phyloP scores from a whole-genome alignment of 2,888 invertebrate genomes.

The Abscondita cerata region DNA sequence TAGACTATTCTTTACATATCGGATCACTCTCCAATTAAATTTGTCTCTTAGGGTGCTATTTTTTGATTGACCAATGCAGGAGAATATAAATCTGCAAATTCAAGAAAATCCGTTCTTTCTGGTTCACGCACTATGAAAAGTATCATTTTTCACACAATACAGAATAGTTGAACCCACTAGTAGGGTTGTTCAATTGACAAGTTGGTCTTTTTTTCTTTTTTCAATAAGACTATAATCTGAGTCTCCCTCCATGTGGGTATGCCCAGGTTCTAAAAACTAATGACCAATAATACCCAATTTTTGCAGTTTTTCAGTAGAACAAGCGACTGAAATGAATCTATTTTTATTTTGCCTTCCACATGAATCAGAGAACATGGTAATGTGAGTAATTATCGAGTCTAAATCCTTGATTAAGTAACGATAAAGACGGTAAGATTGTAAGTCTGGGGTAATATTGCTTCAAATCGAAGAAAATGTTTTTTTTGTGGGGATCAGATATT shows the following conservation, averaged over 20 bases:
- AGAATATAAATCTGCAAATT: too few species aligned
- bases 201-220: conserved; percentile 22
- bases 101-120: too few species aligned
- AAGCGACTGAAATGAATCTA: not conserved
- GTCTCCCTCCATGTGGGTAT: conserved; percentile 34
- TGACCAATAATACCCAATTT: conserved; percentile 8
- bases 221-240: conserved; percentile 23
- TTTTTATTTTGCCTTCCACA: conserved; percentile 17
- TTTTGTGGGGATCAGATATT: not conserved
- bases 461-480: not conserved
- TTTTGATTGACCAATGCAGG: too few species aligned
- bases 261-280: conserved; percentile 28
- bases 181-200: too few species aligned
- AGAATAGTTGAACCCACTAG: too few species aligned
- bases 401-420: not conserved
- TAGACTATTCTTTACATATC: too few species aligned
- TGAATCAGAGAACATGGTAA: conserved; percentile 13
- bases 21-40: too few species aligned
- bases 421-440: conserved; percentile 17
- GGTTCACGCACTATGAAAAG: too few species aligned
- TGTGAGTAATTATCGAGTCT: not conserved
- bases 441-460: too few species aligned
- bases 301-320: conserved; percentile 3
- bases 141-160: too few species aligned
- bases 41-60: too few species aligned